Base-by-base conservation (phyloP, 1,140 invertebrate genomes). In the Eupeodes corollae region DNA sequence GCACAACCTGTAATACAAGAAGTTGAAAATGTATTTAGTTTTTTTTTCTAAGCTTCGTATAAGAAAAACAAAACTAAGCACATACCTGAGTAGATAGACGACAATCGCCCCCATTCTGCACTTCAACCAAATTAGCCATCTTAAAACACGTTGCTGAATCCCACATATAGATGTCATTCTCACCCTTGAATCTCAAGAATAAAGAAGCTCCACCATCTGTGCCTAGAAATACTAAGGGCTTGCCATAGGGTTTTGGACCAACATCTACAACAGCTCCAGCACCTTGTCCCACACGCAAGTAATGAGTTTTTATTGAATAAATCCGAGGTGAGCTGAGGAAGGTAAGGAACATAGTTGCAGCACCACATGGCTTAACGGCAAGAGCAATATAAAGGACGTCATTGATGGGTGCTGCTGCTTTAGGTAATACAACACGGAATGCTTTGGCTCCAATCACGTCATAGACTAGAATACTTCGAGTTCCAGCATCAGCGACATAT, bases 151-250 rank as follows among this genome's bases (percentile, higher is more conserved):
- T 75, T 35, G 77, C 71, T 18, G 72, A 72, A 53, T 80, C 72
- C 79, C 79, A 80, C 57, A 77, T 69, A 51, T 76, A 80, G 26
- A 81, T 70, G 47, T 77, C 75, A 2, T 73, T 71, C 47, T 77
- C 68, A n/a, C 77, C 76, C 56, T 75, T 73, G 54, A 72, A 74
- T 38, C 73, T 64, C 68, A 79, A 79, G 67, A 79, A 80, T 2
- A 80, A 53, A 1, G 68, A 69, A 6, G 65, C 58, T 16, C 73
- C 75, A 5, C 75, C 73, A 53, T 80, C 78, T n/a, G 72, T 77
- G 14, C 79, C 79, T 15, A 81, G 59, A 0, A 79, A 49, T 6
- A 80, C 76, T 1, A 79, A 68, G 51, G 75, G 74, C 1, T 62
- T 60, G 15, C 64, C 68, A 13, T 59, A 61, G 3, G 71, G 73